A percentile compares a stretch with the other conserved stretches of the same genome.
phyloP scores from a whole-genome alignment of 2,888 invertebrate species.

The Microplitis deprimator region DNA sequence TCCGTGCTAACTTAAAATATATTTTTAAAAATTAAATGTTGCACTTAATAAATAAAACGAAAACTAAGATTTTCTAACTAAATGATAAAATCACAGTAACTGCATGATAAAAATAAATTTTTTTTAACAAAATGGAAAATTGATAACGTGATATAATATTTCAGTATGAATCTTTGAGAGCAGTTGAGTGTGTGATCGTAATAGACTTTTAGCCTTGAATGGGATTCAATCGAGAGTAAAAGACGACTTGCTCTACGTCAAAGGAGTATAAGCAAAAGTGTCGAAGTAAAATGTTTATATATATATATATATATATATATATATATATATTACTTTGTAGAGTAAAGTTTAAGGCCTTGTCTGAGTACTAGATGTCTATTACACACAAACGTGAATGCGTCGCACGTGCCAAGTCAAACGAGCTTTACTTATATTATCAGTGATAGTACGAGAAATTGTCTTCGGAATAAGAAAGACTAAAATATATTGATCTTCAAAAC shows the following conservation, averaged over 20 bases:
- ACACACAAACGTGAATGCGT: conserved; percentile 14
- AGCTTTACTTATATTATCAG: not conserved
- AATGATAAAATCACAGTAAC: too few species aligned
- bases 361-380: not conserved
- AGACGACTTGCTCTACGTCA: conserved; percentile 22
- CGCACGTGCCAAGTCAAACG: conserved; percentile 33
- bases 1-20: too few species aligned
- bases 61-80: too few species aligned
- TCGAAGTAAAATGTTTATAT: not conserved
- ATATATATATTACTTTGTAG: not conserved
- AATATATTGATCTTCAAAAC: too few species aligned
- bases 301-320: too few species aligned
- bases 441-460: conserved; percentile 4
- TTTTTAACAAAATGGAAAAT: not conserved
- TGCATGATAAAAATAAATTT: too few species aligned
- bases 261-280: not conserved
- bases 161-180: conserved; percentile 2
- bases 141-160: conserved; percentile 29
- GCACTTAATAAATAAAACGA: too few species aligned
- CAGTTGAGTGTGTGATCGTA: conserved; percentile 35
- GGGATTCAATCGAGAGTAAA: conserved; percentile 34
- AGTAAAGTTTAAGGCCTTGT: not conserved
- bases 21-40: too few species aligned
- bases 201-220: conserved; percentile 28
- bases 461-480: not conserved